Percentiles rank a stretch among this genome's conserved stretches.
phyloP scores from a whole-genome alignment of 2,113 vertebrate species.

The Lates calcarifer region DNA sequence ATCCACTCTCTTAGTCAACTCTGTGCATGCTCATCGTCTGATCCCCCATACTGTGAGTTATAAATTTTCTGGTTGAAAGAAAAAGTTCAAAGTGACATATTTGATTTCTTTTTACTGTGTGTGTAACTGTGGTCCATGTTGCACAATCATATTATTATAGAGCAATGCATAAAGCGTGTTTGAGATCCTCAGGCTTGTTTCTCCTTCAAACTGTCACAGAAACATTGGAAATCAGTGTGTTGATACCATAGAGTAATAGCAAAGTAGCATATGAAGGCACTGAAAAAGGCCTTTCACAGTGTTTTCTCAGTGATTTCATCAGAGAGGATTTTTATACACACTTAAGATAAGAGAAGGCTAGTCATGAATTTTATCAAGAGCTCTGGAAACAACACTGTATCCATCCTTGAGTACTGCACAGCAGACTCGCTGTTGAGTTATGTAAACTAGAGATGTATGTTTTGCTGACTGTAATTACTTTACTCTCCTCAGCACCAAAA shows the following conservation, averaged over 20 bases:
- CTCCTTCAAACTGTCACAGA: background rate
- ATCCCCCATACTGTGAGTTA: background rate
- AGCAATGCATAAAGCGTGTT: background rate
- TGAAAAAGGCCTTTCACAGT: background rate
- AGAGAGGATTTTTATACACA: conserved; percentile 21
- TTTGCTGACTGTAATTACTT: conserved; percentile 32
- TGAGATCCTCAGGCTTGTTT: background rate
- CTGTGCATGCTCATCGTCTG: background rate
- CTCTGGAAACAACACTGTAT: conserved; percentile 42
- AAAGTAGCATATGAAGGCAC: background rate
- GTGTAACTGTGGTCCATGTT: background rate
- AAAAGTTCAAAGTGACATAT: background rate
- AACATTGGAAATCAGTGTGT: conserved; percentile 1
- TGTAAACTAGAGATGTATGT: conserved; percentile 32
- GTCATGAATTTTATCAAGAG: conserved; percentile 31
- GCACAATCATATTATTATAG: background rate
- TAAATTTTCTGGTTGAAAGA: background rate
- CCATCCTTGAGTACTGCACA: conserved; percentile 44
- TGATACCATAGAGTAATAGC: background rate
- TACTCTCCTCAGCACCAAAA: conserved; percentile 36
- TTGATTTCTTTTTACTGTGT: background rate
- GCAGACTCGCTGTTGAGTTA: conserved; percentile 34
- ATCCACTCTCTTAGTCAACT: background rate
- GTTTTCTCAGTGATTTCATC: conserved; percentile 27
- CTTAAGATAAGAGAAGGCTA: conserved; percentile 33